phyloP scores from a whole-genome alignment of 2,113 vertebrate species.

The Esox niger region DNA sequence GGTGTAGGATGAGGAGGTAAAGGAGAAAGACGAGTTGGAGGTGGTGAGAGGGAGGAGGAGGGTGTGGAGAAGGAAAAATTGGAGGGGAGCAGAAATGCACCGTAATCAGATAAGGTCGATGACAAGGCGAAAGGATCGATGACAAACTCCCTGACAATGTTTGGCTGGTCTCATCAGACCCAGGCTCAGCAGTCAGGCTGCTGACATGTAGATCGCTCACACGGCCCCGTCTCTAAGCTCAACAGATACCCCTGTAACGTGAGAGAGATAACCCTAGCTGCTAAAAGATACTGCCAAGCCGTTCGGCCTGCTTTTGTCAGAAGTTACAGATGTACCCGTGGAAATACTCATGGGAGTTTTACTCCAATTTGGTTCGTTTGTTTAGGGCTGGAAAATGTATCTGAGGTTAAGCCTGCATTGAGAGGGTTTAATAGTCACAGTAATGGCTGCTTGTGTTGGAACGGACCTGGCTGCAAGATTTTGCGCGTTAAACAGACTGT shows the following conservation, averaged over 20 bases:
- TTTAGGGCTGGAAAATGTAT: not conserved
- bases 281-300: conserved; percentile 17
- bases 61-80: conserved; percentile 39
- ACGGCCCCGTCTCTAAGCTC: conserved; percentile 64
- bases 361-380: not conserved
- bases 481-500: no score
- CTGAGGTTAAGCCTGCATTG: not conserved
- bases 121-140: conserved; percentile 79
- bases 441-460: not conserved
- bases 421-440: not conserved
- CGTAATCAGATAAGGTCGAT: conserved; percentile 77
- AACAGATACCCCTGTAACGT: conserved; percentile 36
- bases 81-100: conserved; percentile 46
- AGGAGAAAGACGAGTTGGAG: not conserved
- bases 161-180: conserved; percentile 72
- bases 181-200: conserved; percentile 54
- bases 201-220: conserved; percentile 77
- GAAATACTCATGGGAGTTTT: not conserved
- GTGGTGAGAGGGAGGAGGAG: conserved; percentile 11
- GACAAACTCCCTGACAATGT: conserved; percentile 78
- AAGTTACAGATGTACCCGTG: conserved; percentile 5
- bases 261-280: conserved; percentile 35
- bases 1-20: not conserved
- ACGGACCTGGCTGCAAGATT: no score
- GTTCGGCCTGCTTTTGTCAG: conserved; percentile 7